These are phyloP conservation scores for Actenoides lindsayi DNA, from an alignment of 2,113 vertebrate species.

Conservation along the genomic window DNA sequence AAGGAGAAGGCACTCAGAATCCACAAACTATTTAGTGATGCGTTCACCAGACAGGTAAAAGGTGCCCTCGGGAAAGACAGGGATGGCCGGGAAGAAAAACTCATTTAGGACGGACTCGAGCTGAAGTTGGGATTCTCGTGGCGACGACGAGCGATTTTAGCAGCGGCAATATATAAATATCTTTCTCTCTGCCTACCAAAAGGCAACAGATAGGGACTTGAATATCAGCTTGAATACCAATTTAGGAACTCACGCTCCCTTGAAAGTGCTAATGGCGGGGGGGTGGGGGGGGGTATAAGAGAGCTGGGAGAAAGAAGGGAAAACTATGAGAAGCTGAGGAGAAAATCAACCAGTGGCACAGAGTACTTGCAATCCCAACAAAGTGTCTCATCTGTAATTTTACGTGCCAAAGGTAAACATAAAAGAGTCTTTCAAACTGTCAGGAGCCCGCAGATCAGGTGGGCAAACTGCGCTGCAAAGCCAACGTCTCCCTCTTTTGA, in stretches of 20 bases:
- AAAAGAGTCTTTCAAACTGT: slow-evolving; percentile 56
- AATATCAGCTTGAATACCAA: slow-evolving; percentile 44
- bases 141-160: slow-evolving; percentile 19
- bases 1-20: not conserved
- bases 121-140: not conserved
- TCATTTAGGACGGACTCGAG: not conserved
- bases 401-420: slow-evolving; percentile 39
- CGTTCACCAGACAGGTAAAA: not conserved
- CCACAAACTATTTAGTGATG: not conserved
- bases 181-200: slow-evolving; percentile 30
- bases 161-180: slow-evolving; percentile 29
- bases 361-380: not conserved
- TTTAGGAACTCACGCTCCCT: slow-evolving; percentile 33
- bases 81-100: not conserved
- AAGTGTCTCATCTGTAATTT: slow-evolving; percentile 30
- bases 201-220: slow-evolving; percentile 34
- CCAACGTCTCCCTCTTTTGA: slow-evolving; percentile 39
- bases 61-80: not conserved
- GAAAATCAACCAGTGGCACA: slow-evolving; percentile 30
- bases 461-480: slow-evolving; percentile 51
- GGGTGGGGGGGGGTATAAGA: not conserved
- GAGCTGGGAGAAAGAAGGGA: not conserved
- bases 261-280: not conserved
- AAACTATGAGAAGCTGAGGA: not conserved
- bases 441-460: slow-evolving; percentile 53